Percentiles rank a stretch among this genome's conserved stretches.
Evolutionary conservation across 1,140 invertebrate genomes (phyloP).

Genomic region (Pygmarrhopalites habei): DNA sequence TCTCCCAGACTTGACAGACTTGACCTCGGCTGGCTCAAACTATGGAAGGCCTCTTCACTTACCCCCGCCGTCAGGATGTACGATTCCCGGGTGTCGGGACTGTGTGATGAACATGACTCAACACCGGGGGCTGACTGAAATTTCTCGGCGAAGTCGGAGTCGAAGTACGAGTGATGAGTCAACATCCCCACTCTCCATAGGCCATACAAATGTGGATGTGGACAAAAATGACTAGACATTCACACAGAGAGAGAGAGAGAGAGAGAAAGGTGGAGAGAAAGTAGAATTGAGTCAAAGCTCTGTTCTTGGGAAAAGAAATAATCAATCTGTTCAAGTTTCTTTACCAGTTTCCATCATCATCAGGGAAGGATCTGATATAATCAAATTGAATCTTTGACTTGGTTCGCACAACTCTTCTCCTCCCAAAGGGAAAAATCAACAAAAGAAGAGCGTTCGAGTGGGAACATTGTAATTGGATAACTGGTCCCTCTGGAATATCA

Average conservation of each 20-base stretch:
- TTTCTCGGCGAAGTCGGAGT: neutral
- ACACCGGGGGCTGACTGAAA: neutral
- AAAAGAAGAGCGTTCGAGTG: conserved; percentile 12
- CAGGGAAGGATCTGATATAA: neutral
- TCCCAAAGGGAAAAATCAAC: conserved; percentile 8
- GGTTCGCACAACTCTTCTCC: neutral
- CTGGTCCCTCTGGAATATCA: conserved; percentile 17
- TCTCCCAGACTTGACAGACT: neutral
- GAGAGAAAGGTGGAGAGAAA: neutral
- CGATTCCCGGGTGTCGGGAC: conserved; percentile 33
- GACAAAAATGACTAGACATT: conserved; percentile 25
- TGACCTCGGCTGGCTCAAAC: neutral
- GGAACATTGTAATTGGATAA: conserved; percentile 26
- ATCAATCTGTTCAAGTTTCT: neutral
- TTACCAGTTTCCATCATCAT: neutral
- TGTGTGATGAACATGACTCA: conserved; percentile 19
- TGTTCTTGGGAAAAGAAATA: neutral
- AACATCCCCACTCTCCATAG: conserved; percentile 15
- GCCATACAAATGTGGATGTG: conserved; percentile 23
- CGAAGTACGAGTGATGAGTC: conserved; percentile 20
- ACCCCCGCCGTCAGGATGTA: conserved; percentile 31
- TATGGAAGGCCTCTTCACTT: conserved; percentile 26
- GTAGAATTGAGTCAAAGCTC: neutral
- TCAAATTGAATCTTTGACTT: neutral
- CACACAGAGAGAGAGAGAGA: neutral